Base-by-base conservation (phyloP, 2,888 invertebrate genomes). In the Eristalis intricaria region DNA sequence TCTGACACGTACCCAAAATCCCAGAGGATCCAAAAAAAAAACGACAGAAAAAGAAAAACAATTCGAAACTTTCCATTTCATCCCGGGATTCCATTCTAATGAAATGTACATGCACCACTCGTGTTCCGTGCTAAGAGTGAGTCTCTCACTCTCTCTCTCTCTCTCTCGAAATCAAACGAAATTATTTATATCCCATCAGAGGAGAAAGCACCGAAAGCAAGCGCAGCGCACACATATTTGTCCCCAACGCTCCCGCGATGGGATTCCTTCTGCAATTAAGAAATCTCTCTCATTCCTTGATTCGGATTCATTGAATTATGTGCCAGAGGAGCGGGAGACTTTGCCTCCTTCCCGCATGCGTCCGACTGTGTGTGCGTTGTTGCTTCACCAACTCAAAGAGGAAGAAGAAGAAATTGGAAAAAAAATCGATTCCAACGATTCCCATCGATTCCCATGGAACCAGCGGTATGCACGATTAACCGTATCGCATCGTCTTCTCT, bases 341-440 rank as follows among this genome's bases (percentile, higher is more conserved):
- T 43, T 65, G 73, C 69, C 38, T 61, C 60, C 60, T 22, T 63
- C 58, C 64, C 5, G 23, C 64, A n/a, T 22, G 81, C 68, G 63
- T 43, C 68, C 64, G 43, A 80, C 75, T 76, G 84, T 75, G 61
- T 58, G 10, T 43, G 35, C 35, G 23, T 15, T 29, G 29, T 68
- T 66, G 43, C 4, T 15, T 19, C 43, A 13, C 43, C n/a, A 1
- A 43, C 4, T 50, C 50, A n/a, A 19, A 50, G 43, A n/a, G 15
- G 43, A 43, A 43, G 19, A 50, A n/a, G 50, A 50, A 50, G 19
- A 38, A 38, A 38, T 13, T 8, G 50, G n/a, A 43, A 50, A 73
- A n/a, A 65, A 82, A 82, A 82, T 86, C 85, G 78, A 86, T 86
- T 86, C 68, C 63, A 61, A 73, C 63, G 76, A 77, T 81, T 78